phyloP scores from a whole-genome alignment of 2,113 vertebrate genomes.

The Apteryx mantelli region DNA sequence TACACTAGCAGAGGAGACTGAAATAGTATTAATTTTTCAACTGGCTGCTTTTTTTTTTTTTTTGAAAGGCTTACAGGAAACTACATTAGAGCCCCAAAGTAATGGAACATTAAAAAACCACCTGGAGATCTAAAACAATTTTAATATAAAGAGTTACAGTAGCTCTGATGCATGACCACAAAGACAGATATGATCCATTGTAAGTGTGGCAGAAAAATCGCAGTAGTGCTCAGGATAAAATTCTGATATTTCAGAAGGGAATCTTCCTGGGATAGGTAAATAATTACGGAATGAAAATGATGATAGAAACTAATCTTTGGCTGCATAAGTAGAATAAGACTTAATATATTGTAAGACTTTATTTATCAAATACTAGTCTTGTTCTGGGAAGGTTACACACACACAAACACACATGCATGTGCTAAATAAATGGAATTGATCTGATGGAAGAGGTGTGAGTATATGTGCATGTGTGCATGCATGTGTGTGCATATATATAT shows the following conservation, averaged over 20 bases:
- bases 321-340: background rate
- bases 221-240: background rate
- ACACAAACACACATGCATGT: background rate
- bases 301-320: background rate
- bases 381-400: background rate
- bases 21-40: background rate
- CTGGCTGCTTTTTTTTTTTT: background rate
- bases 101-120: constrained; percentile 4
- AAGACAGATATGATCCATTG: background rate
- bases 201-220: background rate
- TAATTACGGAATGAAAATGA: background rate
- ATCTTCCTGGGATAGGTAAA: background rate
- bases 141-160: background rate
- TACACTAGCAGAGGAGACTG: background rate
- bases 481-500: background rate
- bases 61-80: background rate
- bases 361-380: background rate
- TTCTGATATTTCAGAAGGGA: background rate
- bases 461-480: background rate
- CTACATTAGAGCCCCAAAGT: background rate
- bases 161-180: background rate
- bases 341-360: background rate
- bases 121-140: background rate
- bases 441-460: background rate
- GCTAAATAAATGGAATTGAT: background rate